Evolutionary conservation across 2,797 vertebrate genomes (phyloP).

Genomic region (Galagoides demidoff): DNA sequence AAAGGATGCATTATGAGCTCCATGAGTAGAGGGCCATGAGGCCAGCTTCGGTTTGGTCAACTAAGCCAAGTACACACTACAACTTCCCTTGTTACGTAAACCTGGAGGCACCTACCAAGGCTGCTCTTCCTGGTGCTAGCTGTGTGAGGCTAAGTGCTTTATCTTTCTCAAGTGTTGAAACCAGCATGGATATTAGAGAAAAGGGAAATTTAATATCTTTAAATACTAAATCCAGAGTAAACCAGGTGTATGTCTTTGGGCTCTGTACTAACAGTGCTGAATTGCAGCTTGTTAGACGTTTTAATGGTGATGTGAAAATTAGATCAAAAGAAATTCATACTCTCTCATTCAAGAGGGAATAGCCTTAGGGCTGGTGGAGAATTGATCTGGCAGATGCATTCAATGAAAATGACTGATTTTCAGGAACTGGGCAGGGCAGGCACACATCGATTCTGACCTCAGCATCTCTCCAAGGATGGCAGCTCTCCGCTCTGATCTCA

Average conservation of each 20-base stretch:
- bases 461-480: not conserved
- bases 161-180: not conserved
- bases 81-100: not conserved
- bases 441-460: not conserved
- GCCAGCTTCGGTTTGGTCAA: not conserved
- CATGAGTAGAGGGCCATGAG: not conserved
- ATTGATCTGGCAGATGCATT: slow-evolving; percentile 31
- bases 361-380: not conserved
- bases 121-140: too few species aligned
- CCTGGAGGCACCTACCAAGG: not conserved
- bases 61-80: not conserved
- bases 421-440: not conserved
- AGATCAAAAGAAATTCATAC: not conserved
- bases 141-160: not conserved
- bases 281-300: not conserved
- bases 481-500: not conserved
- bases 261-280: not conserved
- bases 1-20: not conserved
- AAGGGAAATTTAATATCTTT: not conserved
- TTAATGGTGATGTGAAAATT: slow-evolving; percentile 1
- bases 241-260: not conserved
- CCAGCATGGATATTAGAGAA: not conserved
- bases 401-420: not conserved
- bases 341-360: not conserved
- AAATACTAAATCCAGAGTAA: not conserved